A percentile compares a stretch with the other conserved stretches of the same genome.
phyloP scores from a whole-genome alignment of 2,797 vertebrate genomes.

The Scolopax bukidnonensis region DNA sequence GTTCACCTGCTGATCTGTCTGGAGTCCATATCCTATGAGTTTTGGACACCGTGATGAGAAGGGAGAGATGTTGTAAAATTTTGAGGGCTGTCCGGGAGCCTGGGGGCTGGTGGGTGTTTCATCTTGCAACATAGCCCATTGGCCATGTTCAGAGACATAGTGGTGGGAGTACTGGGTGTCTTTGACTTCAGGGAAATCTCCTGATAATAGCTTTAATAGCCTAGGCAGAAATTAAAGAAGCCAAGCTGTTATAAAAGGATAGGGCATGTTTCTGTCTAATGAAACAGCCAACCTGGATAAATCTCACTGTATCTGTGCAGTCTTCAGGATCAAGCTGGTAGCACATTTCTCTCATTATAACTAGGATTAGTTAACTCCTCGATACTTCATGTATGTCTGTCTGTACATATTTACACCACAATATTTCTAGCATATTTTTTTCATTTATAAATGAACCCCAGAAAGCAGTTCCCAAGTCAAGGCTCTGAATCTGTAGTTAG shows the following conservation, averaged over 20 bases:
- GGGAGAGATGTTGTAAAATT: neutral
- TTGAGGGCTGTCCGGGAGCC: neutral
- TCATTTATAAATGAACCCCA: neutral
- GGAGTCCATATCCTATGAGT: neutral
- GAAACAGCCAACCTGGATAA: neutral
- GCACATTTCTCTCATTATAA: neutral
- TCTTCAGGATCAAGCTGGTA: neutral
- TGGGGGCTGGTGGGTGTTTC: neutral
- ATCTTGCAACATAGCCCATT: neutral
- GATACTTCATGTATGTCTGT: neutral
- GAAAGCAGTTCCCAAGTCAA: neutral
- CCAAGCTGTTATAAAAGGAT: neutral
- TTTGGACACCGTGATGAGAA: neutral
- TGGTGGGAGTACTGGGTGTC: neutral
- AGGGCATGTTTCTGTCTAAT: neutral
- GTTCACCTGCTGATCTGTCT: neutral
- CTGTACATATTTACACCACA: neutral
- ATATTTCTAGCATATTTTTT: neutral
- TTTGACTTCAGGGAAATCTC: neutral
- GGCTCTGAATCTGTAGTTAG: neutral
- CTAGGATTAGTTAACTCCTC: neutral
- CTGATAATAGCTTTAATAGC: neutral
- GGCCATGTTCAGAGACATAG: neutral
- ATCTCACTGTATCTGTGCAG: neutral
- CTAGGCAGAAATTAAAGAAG: neutral